Evolutionary conservation across 1,140 invertebrate species (phyloP).

Genomic region (Galleria mellonella): DNA sequence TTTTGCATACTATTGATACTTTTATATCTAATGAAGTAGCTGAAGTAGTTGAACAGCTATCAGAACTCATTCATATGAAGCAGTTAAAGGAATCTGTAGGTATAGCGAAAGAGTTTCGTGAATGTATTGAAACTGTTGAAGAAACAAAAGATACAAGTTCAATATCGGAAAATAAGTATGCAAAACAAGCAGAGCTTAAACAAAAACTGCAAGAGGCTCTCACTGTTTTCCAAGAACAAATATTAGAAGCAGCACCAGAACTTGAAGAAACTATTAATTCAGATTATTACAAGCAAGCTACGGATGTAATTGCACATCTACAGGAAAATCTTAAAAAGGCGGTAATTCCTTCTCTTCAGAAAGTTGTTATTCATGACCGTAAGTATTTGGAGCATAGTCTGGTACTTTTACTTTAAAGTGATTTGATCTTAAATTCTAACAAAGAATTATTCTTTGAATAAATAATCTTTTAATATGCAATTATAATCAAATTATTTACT

Average conservation of each 20-base stretch:
- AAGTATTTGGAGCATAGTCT: too few relatives aligned
- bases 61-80: constrained; percentile 2
- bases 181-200: constrained; percentile 5
- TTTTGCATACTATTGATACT: constrained; percentile 25
- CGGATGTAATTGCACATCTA: constrained; percentile 17
- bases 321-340: constrained; percentile 17
- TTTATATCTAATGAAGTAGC: constrained; percentile 21
- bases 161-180: neutral
- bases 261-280: neutral
- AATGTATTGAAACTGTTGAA: constrained; percentile 13
- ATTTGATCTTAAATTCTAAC: too few relatives aligned
- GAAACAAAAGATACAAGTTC: constrained; percentile 6
- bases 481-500: too few relatives aligned
- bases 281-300: neutral
- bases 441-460: too few relatives aligned
- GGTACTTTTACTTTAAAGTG: too few relatives aligned
- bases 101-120: constrained; percentile 22
- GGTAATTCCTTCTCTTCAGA: too few relatives aligned
- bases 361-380: too few relatives aligned
- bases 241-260: constrained; percentile 7
- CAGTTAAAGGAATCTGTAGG: constrained; percentile 17
- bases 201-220: constrained; percentile 12
- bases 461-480: too few relatives aligned
- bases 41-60: constrained; percentile 15
- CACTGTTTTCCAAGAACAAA: constrained; percentile 4